A percentile compares a stretch with the other conserved stretches of the same genome.
These are phyloP conservation scores for Ornithoptera alexandrae DNA, from an alignment of 2,888 invertebrate genomes.

Conservation along the genomic window DNA sequence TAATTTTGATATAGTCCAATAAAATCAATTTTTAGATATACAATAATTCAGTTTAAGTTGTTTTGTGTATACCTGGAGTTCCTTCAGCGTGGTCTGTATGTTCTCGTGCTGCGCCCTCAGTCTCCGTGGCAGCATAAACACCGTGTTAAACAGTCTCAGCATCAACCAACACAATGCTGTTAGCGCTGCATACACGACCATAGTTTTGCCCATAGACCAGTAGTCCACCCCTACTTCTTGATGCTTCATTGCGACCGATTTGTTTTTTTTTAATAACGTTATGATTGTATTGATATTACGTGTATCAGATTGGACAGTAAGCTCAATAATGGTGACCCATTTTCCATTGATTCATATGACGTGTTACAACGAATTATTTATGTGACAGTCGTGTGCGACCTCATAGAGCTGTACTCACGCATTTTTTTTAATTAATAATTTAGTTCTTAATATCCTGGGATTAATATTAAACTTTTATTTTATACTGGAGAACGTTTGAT, in stretches of 20 bases:
- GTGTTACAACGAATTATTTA: slow-evolving; percentile 61
- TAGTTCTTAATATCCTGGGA: background rate
- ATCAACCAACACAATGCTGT: slow-evolving; percentile 83
- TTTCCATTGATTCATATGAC: slow-evolving; percentile 58
- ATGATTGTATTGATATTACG: slow-evolving; percentile 28
- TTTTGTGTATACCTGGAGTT: slow-evolving; percentile 61
- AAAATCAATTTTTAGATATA: background rate
- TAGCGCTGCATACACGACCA: slow-evolving; percentile 81
- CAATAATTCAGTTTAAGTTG: background rate
- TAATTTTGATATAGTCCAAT: background rate
- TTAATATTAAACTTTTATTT: background rate
- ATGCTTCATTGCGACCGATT: slow-evolving; percentile 72
- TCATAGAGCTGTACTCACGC: slow-evolving; percentile 3
- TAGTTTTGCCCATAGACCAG: slow-evolving; percentile 83
- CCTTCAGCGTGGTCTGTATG: slow-evolving; percentile 72
- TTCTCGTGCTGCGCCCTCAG: slow-evolving; percentile 77
- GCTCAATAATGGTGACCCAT: slow-evolving; percentile 58
- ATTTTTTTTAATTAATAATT: background rate
- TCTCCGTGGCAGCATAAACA: slow-evolving; percentile 82
- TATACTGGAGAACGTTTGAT: background rate
- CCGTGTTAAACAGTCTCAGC: slow-evolving; percentile 82
- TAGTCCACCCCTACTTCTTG: slow-evolving; percentile 85
- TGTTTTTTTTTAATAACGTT: background rate
- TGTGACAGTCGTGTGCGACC: slow-evolving; percentile 48
- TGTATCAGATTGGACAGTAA: slow-evolving; percentile 35